Percentiles rank a stretch among this genome's conserved stretches.
phyloP scores from a whole-genome alignment of 2,888 invertebrate species.

The Cordilura impudica region DNA sequence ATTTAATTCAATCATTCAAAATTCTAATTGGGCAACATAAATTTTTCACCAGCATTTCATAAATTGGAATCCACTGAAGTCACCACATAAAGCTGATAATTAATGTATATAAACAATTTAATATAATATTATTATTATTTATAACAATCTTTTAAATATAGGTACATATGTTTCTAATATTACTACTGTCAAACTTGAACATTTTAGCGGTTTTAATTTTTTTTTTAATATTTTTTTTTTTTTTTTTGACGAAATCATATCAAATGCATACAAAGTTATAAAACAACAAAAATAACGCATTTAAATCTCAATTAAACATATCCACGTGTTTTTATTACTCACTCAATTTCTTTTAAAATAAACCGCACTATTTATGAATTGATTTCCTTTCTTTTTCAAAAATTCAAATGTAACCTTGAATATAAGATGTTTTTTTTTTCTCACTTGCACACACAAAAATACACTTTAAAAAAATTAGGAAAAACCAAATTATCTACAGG shows the following conservation, averaged over 20 bases:
- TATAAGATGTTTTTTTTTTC: neutral
- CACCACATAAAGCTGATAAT: no score
- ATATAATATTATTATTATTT: no score
- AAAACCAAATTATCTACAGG: neutral
- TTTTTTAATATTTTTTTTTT: neutral
- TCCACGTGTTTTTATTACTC: slow-evolving; percentile 20
- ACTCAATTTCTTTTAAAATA: slow-evolving; percentile 40
- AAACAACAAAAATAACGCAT: neutral
- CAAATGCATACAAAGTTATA: neutral
- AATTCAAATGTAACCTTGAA: slow-evolving; percentile 5
- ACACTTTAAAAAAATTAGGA: neutral
- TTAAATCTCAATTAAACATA: neutral
- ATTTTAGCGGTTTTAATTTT: neutral
- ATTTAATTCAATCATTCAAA: no score
- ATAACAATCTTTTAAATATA: no score
- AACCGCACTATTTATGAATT: slow-evolving; percentile 32
- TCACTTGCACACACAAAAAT: neutral
- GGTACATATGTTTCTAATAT: no score
- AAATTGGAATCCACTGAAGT: no score
- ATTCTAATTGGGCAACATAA: no score
- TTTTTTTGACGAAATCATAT: neutral
- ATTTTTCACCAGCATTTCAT: no score
- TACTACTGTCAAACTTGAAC: no score
- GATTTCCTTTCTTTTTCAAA: slow-evolving; percentile 25
- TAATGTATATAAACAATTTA: no score